These are phyloP conservation scores for Empis stercorea DNA, from an alignment of 2,888 invertebrate genomes.

Conservation along the genomic window DNA sequence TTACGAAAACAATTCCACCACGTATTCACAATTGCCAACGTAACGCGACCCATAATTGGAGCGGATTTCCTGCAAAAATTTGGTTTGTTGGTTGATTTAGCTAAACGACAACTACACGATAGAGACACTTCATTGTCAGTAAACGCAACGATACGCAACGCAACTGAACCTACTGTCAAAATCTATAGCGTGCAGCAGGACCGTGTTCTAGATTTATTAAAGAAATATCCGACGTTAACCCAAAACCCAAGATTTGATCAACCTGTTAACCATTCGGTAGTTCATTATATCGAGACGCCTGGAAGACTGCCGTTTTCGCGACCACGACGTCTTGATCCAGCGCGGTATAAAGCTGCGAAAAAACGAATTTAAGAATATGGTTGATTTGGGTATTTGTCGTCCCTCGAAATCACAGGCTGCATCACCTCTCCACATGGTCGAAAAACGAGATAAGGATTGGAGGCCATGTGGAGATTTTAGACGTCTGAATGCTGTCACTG, in stretches of 20 bases:
- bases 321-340: not conserved
- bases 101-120: not conserved
- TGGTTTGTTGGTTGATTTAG: constrained; percentile 3
- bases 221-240: not conserved
- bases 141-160: not conserved
- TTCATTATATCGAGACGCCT: not conserved
- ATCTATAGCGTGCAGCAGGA: not conserved
- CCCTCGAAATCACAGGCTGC: constrained; percentile 1
- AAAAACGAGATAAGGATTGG: not conserved
- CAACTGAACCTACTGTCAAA: not conserved
- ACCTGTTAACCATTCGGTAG: not conserved
- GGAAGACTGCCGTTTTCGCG: not conserved
- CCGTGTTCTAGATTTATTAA: not conserved
- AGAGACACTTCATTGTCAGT: not conserved
- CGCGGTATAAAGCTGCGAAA: not conserved
- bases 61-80: constrained; percentile 9
- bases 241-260: not conserved
- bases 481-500: not conserved
- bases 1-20: constrained; percentile 5
- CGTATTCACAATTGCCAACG: constrained; percentile 7
- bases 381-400: constrained; percentile 7
- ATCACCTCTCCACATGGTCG: not conserved
- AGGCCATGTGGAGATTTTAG: constrained; percentile 1
- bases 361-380: constrained; percentile 3
- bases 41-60: constrained; percentile 8